These are phyloP conservation scores for Lithobius niger DNA, from an alignment of 1,140 invertebrate genomes.

Conservation along the genomic window DNA sequence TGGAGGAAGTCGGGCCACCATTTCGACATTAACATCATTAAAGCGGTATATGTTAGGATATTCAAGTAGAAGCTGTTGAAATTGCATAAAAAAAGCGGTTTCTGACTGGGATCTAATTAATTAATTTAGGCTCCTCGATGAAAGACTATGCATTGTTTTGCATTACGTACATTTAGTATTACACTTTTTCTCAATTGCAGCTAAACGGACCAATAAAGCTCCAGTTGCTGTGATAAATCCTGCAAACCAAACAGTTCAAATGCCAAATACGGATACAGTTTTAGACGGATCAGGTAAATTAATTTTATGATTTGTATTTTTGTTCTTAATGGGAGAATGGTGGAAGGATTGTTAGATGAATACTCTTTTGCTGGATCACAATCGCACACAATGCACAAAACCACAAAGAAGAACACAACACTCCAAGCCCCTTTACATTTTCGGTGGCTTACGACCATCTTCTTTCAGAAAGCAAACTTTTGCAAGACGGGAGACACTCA, in stretches of 20 bases:
- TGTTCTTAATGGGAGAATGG: background rate
- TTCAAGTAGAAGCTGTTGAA: too few relatives aligned
- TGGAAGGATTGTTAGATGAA: background rate
- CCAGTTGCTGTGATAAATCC: conserved; percentile 77
- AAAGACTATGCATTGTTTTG: background rate
- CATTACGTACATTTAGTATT: background rate
- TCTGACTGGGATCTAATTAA: too few relatives aligned
- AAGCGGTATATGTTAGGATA: too few relatives aligned
- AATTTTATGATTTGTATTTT: background rate
- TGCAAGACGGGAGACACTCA: too few relatives aligned
- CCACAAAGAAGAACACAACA: background rate
- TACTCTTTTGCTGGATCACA: background rate
- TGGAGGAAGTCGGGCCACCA: too few relatives aligned
- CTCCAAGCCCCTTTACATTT: background rate
- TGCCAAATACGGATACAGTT: conserved; percentile 76
- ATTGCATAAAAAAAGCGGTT: too few relatives aligned
- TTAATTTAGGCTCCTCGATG: background rate
- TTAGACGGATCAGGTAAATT: conserved; percentile 58
- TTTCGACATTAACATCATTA: too few relatives aligned
- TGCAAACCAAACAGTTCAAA: conserved; percentile 62
- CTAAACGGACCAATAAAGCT: conserved; percentile 67
- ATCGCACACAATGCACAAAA: background rate
- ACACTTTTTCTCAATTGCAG: conserved; percentile 29
- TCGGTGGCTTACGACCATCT: too few relatives aligned
- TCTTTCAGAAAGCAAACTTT: background rate